These are phyloP conservation scores for Apostichopus californicus DNA, from an alignment of 35 echinoderm and acorn worm species.

Conservation along the genomic window DNA sequence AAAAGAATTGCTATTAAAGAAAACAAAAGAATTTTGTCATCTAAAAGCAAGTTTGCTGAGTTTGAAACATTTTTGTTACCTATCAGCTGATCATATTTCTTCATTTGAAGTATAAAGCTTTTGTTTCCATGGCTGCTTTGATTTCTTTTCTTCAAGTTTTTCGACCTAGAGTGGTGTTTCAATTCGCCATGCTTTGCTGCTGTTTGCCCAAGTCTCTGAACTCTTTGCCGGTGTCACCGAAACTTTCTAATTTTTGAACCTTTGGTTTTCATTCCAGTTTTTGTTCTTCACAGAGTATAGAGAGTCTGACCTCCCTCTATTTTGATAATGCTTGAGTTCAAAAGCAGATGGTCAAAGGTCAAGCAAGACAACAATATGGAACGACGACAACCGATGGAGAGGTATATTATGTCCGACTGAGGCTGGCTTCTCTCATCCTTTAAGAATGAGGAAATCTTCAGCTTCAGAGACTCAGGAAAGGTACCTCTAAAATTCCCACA, in stretches of 20 bases:
- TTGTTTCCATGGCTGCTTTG: background rate
- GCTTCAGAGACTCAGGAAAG: too few species aligned
- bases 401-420: background rate
- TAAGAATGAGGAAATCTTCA: background rate
- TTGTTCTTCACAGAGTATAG: conserved; percentile 69
- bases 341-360: conserved; percentile 23
- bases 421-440: background rate
- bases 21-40: too few species aligned
- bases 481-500: too few species aligned
- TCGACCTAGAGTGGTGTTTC: background rate
- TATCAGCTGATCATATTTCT: too few species aligned
- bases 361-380: background rate
- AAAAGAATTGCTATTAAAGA: too few species aligned
- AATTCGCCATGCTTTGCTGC: conserved; percentile 11
- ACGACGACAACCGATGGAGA: background rate
- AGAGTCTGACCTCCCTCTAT: conserved; percentile 58
- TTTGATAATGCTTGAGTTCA: conserved; percentile 33
- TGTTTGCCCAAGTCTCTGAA: conserved; percentile 25
- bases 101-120: background rate
- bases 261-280: conserved; percentile 53
- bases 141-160: background rate
- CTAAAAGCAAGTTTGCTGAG: too few species aligned
- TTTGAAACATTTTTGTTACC: too few species aligned
- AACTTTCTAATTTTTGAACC: conserved; percentile 36
- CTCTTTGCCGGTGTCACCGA: conserved; percentile 38